These are phyloP conservation scores for Zaprionus nigranus DNA, from an alignment of 1,140 invertebrate genomes.

Conservation along the genomic window DNA sequence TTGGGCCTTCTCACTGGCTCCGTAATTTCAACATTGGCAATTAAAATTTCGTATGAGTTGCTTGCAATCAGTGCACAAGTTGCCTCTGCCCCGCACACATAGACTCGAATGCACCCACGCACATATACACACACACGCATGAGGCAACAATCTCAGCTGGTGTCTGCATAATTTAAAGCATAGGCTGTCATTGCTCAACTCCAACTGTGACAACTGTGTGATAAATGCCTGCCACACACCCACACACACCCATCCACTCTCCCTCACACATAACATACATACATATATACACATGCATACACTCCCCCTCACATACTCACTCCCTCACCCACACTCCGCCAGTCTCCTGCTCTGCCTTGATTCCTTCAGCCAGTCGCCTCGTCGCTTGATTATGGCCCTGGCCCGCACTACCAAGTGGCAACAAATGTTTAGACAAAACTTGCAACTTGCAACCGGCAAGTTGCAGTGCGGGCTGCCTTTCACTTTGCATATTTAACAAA, in stretches of 20 bases:
- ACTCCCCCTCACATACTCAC: conserved; percentile 10
- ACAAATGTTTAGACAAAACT: conserved; percentile 80
- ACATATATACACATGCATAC: neutral
- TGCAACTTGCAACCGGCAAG: conserved; percentile 43
- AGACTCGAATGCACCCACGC: conserved; percentile 27
- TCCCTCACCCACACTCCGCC: neutral
- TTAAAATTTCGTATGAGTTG: conserved; percentile 83
- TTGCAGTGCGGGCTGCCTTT: conserved; percentile 11
- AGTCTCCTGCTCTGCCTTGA: conserved; percentile 49
- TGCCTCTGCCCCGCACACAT: conserved; percentile 49
- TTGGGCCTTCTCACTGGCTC: conserved; percentile 46
- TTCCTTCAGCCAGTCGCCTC: conserved; percentile 58
- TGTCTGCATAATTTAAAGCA: conserved; percentile 83
- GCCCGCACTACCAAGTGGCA: conserved; percentile 49
- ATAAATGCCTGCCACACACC: conserved; percentile 67
- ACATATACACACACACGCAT: conserved; percentile 30
- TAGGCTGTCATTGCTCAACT: conserved; percentile 60
- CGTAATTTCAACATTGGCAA: conserved; percentile 81
- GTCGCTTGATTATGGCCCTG: conserved; percentile 55
- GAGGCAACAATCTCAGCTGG: conserved; percentile 78
- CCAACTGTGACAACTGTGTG: conserved; percentile 67
- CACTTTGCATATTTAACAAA: conserved; percentile 77
- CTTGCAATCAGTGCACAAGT: conserved; percentile 78
- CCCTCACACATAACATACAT: neutral
- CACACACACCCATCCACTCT: conserved; percentile 10